Evolutionary conservation across 2,113 vertebrate genomes (phyloP), one percentile per base, ranked within the genome.

Genomic region (Syngnathoides biaculeatus): DNA sequence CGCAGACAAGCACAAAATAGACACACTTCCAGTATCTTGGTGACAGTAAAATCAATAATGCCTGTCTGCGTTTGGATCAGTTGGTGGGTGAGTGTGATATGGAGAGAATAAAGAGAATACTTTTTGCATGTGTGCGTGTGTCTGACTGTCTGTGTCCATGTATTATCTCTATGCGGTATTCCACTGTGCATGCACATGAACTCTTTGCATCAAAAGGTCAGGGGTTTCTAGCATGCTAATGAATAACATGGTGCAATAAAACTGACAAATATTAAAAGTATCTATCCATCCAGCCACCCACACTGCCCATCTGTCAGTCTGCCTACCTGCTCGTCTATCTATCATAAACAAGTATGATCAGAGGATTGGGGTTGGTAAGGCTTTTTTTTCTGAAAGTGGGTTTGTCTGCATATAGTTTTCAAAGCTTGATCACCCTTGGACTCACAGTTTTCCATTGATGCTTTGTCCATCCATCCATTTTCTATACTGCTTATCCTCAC

Each of bases 1-100:
- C 14, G 19, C 17, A 17, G 15, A 1, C 5, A 47, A 13, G 19
- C 13, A 65, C 67, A 60, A 30, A 17, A 57, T 8, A 35, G 20
- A 62, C 68, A 75, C 80, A 78, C 77, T 61, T 63, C 66, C 74
- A 74, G 73, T 78, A 80, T 79, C 62, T 53, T 75, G 74, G 73
- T 86, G 88, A 88, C 86, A 77, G 79, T 88, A 72, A 87, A 93
- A 96, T 96, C 91, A 92, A 93, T 95, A 94, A 91, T 84, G 64
- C 59, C 14, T 66, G 78, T 85, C 67, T 80, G 53, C 57, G 71
- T 80, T 74, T 77, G 77, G 35, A 87, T 85, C 79, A 67, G 79
- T 79, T 75, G 86, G 82, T 79, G 87, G 84, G 90, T 89, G 85
- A 88, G 88, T 83, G 78, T 78, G 86, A 80, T 92, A 90, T 59